phyloP scores from a whole-genome alignment of 1,140 invertebrate species.

The Chymomyza costata region DNA sequence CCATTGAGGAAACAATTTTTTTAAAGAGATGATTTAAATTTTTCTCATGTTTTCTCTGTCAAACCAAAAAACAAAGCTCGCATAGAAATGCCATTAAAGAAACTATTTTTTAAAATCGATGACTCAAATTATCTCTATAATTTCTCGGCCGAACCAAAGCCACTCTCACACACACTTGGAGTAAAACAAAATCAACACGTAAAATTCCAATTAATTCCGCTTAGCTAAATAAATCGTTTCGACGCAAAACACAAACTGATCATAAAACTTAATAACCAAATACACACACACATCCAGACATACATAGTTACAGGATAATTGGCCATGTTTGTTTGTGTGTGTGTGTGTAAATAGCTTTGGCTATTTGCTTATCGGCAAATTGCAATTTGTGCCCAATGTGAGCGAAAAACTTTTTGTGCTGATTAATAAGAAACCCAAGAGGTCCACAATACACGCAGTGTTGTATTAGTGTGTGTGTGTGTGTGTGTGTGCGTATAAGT shows the following conservation, averaged over 20 bases:
- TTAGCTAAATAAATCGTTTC: constrained; percentile 73
- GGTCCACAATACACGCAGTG: too few species aligned
- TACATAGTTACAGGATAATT: constrained; percentile 22
- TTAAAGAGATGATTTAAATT: too few species aligned
- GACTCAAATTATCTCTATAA: too few species aligned
- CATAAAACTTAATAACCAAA: constrained; percentile 69
- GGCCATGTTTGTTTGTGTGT: too few species aligned
- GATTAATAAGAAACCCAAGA: constrained; percentile 60
- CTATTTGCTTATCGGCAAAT: constrained; percentile 69
- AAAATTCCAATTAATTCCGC: constrained; percentile 72
- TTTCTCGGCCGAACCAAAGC: too few species aligned
- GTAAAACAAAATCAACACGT: constrained; percentile 61
- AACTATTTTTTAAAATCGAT: too few species aligned
- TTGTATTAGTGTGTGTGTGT: constrained; percentile 6
- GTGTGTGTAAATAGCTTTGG: constrained; percentile 47
- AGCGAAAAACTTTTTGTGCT: constrained; percentile 63
- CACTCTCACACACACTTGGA: too few species aligned
- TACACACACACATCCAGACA: constrained; percentile 22
- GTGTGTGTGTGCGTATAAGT: not conserved
- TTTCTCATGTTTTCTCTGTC: too few species aligned
- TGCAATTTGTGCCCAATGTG: constrained; percentile 41
- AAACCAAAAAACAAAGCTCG: too few species aligned
- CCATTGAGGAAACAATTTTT: too few species aligned
- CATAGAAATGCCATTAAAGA: too few species aligned
- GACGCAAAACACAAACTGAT: constrained; percentile 69